Conservation (phyloP, 2,888 invertebrate genomes). For the Crossocerus cetratus region DNA sequence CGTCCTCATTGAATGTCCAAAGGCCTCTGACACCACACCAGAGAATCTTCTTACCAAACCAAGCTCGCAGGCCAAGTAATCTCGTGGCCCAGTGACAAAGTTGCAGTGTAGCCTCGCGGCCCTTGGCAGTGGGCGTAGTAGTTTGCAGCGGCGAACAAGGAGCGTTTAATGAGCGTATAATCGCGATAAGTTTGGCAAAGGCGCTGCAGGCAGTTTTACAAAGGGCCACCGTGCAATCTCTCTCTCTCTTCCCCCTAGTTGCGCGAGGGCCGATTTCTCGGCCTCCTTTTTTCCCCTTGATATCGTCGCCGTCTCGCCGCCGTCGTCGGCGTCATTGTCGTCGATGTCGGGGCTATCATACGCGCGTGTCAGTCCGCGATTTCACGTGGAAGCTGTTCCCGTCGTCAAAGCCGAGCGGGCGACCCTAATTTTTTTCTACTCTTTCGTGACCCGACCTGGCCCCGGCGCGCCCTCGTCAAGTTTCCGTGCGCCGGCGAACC, state of each 20-base stretch:
- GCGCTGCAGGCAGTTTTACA: too few relatives aligned
- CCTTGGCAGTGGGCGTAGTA: too few relatives aligned
- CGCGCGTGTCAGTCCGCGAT: background rate
- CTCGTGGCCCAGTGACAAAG: background rate
- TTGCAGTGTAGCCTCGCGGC: background rate
- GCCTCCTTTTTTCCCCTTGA: slow-evolving; percentile 12
- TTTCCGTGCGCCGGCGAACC: background rate
- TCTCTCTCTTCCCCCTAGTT: slow-evolving; percentile 23
- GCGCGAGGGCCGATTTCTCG: slow-evolving; percentile 26
- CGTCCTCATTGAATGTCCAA: too few relatives aligned
- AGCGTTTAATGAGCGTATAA: too few relatives aligned
- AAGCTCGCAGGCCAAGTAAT: background rate
- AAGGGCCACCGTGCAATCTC: too few relatives aligned
- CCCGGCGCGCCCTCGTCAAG: background rate
- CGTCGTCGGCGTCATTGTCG: background rate
- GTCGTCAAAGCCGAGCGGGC: slow-evolving; percentile 5
- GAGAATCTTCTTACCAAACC: slow-evolving; percentile 31
- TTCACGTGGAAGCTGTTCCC: background rate
- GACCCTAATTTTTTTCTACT: slow-evolving; percentile 2
- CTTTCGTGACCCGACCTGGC: background rate
- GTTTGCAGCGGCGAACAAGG: too few relatives aligned
- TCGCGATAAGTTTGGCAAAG: too few relatives aligned
- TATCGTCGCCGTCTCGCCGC: background rate
- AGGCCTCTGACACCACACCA: too few relatives aligned
- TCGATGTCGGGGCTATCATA: background rate